phyloP scores from a whole-genome alignment of 2,797 vertebrate species.

The Sorex maritimensis region DNA sequence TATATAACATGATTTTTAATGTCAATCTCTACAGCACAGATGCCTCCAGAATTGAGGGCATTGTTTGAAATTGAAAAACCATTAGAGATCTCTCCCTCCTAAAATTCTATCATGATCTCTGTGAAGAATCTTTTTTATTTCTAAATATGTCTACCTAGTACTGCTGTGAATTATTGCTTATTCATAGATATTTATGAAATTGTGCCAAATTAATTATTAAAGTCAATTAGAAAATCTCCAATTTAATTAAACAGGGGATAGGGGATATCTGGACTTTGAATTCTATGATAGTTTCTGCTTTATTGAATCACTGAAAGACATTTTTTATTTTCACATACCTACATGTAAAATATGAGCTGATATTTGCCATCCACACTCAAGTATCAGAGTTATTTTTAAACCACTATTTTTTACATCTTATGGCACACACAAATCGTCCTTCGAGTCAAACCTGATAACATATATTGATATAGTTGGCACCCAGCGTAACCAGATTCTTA shows the following conservation, averaged over 20 bases:
- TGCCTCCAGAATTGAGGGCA: background rate
- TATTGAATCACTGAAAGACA: background rate
- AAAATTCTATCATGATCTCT: background rate
- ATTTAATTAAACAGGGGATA: background rate
- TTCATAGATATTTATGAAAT: slow-evolving; percentile 43
- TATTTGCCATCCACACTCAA: background rate
- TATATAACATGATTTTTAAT: background rate
- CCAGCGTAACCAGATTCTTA: background rate
- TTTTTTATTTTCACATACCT: background rate
- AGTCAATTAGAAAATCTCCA: slow-evolving; percentile 2
- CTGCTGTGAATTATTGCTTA: background rate
- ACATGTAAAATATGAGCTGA: background rate
- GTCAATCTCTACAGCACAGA: background rate
- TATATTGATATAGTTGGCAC: background rate
- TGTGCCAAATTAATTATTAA: slow-evolving; percentile 17
- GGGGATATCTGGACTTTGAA: slow-evolving; percentile 24
- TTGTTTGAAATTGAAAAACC: background rate
- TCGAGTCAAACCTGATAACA: background rate
- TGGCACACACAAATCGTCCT: background rate
- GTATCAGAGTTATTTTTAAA: slow-evolving; percentile 9
- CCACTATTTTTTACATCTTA: background rate
- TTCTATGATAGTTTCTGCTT: slow-evolving; percentile 21
- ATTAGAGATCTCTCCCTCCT: background rate
- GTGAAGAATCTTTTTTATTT: background rate
- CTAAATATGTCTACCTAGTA: background rate